These are phyloP conservation scores for Xylocopa sonorina DNA, from an alignment of 1,140 invertebrate species.

Conservation along the genomic window DNA sequence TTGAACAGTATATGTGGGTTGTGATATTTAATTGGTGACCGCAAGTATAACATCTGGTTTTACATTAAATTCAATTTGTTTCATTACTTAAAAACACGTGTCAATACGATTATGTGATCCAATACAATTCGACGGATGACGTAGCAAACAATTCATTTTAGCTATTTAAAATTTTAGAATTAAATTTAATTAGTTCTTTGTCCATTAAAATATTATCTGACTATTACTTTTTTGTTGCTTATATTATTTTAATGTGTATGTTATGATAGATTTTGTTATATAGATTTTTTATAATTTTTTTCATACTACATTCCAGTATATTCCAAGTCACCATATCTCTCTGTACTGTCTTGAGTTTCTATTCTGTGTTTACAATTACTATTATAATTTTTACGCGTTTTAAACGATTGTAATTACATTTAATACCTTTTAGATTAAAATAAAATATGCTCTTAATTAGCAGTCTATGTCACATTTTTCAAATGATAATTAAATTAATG, in stretches of 20 bases:
- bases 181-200: neutral
- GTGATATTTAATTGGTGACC: neutral
- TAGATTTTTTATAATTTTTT: neutral
- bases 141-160: constrained; percentile 45
- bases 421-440: neutral
- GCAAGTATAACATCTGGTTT: neutral
- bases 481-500: neutral
- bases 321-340: neutral
- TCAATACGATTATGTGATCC: constrained; percentile 24
- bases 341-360: neutral
- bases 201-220: neutral
- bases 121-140: constrained; percentile 48
- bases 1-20: neutral
- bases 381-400: neutral
- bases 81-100: constrained; percentile 10
- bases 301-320: neutral
- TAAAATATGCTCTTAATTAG: neutral
- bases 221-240: neutral
- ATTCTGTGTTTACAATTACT: too few species aligned
- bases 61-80: neutral
- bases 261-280: neutral
- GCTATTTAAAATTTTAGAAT: constrained; percentile 20
- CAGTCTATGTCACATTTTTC: neutral
- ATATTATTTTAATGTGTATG: too few species aligned
- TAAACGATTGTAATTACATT: neutral